phyloP scores from a whole-genome alignment of 1,140 invertebrate species.

The Callitettix versicolor region DNA sequence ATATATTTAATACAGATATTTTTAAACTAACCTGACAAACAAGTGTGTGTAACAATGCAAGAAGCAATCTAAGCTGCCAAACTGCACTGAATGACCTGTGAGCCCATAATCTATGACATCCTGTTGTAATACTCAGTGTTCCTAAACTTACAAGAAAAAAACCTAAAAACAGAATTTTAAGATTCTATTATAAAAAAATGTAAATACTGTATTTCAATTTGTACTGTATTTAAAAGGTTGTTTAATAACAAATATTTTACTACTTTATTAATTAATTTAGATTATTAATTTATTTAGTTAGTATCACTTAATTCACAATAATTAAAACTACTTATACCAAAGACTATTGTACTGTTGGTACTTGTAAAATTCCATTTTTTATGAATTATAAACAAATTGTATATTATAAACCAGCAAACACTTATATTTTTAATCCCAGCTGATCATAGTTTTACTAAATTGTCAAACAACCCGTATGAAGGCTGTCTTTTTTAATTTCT shows the following conservation, averaged over 20 bases:
- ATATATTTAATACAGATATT: no score
- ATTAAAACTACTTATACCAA: no score
- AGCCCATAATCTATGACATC: constrained; percentile 84
- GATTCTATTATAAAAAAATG: not conserved
- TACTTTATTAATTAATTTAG: not conserved
- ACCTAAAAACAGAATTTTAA: constrained; percentile 35
- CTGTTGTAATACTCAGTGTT: constrained; percentile 65
- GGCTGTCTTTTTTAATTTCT: no score
- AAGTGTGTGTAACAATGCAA: constrained; percentile 70
- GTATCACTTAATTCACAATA: no score
- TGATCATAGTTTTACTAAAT: no score
- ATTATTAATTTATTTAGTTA: no score
- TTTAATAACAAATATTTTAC: not conserved
- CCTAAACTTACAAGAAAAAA: constrained; percentile 44
- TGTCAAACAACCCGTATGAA: no score
- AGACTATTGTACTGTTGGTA: no score
- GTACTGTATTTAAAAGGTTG: not conserved
- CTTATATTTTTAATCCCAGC: no score
- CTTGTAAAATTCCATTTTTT: no score
- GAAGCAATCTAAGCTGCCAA: constrained; percentile 52
- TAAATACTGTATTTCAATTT: not conserved
- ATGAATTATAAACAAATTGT: no score
- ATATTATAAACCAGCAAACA: no score
- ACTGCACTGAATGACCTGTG: constrained; percentile 73
- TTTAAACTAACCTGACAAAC: constrained; percentile 61